Evolutionary conservation across 2,797 vertebrate genomes (phyloP).

Genomic region (Pogoniulus pusillus): DNA sequence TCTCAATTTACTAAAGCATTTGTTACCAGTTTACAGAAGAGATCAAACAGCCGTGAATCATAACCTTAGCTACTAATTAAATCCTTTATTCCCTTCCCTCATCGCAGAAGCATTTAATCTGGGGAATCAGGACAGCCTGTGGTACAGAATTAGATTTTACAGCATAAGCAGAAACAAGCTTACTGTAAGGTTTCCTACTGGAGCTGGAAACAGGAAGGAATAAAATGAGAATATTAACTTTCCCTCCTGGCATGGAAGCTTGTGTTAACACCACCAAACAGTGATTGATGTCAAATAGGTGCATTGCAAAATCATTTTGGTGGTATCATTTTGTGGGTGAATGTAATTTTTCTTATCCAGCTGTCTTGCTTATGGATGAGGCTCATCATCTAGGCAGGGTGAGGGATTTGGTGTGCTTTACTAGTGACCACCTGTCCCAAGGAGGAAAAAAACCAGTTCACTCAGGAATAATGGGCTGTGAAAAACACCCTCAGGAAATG

Average conservation of each 20-base stretch:
- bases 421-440: not conserved
- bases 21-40: constrained; percentile 52
- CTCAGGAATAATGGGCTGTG: constrained; percentile 35
- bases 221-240: constrained; percentile 23
- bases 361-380: not conserved
- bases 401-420: constrained; percentile 27
- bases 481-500: constrained; percentile 11
- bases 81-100: constrained; percentile 52
- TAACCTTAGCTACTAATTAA: constrained; percentile 71
- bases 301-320: constrained; percentile 7
- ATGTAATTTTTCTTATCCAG: not conserved
- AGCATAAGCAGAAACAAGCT: constrained; percentile 15
- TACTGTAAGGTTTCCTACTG: not conserved
- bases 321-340: not conserved
- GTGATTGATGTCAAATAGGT: not conserved
- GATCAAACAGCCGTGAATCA: constrained; percentile 57
- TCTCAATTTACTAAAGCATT: constrained; percentile 42
- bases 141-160: constrained; percentile 15
- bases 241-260: not conserved
- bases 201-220: constrained; percentile 21
- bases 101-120: constrained; percentile 50
- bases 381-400: not conserved
- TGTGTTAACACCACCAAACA: not conserved
- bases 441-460: not conserved
- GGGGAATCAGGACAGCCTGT: constrained; percentile 10